These are phyloP conservation scores for Pentamera pediparva DNA, from an alignment of 53 echinoderm and acorn worm genomes.

Conservation along the genomic window DNA sequence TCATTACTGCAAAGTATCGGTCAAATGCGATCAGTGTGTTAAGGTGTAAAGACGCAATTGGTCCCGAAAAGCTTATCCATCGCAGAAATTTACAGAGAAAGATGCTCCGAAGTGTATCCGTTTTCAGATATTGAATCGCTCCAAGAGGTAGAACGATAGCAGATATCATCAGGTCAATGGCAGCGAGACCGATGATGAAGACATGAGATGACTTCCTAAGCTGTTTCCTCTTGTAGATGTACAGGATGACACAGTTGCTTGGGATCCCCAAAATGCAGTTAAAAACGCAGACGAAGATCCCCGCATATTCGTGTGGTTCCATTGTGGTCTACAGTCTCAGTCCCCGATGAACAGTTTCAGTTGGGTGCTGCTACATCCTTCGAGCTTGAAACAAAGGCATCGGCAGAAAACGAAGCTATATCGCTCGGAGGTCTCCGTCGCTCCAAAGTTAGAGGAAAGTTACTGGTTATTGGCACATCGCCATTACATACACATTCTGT, in stretches of 20 bases:
- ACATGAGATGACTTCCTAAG: background rate
- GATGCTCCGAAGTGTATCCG: background rate
- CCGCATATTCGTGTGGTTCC: background rate
- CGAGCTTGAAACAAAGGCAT: no score
- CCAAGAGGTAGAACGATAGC: background rate
- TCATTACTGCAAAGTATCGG: constrained; percentile 10
- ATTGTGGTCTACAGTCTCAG: no score
- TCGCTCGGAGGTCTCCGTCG: no score
- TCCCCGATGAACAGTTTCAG: no score
- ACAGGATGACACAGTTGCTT: background rate
- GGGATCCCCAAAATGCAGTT: constrained; percentile 5
- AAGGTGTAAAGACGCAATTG: constrained; percentile 2
- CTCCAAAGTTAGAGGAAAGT: no score
- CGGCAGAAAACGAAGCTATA: no score
- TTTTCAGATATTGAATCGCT: background rate
- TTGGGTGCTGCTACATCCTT: no score
- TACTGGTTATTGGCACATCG: no score
- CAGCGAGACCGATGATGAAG: constrained; percentile 21
- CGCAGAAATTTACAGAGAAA: background rate
- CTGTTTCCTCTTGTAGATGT: constrained; percentile 14
- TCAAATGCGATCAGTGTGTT: constrained; percentile 20
- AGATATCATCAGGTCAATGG: background rate
- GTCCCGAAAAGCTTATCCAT: background rate
- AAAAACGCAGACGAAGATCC: background rate
- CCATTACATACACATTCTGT: no score